Percentiles rank a stretch among this genome's conserved stretches.
Evolutionary conservation across 2,797 vertebrate species (phyloP).

Genomic region (Macroramphosus scolopax): DNA sequence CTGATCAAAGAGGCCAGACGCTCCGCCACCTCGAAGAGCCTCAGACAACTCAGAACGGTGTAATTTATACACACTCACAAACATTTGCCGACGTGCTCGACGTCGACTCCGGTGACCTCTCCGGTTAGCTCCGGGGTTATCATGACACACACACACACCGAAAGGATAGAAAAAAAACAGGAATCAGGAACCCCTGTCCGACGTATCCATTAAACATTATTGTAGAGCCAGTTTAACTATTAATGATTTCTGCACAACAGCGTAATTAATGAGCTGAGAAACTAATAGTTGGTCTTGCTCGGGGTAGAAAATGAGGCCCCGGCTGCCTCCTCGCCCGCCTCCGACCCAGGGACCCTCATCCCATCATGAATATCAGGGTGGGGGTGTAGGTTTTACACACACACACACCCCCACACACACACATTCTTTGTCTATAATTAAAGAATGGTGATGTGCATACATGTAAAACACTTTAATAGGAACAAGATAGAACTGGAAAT

Average conservation of each 20-base stretch:
- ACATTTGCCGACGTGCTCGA: constrained; percentile 35
- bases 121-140: constrained; percentile 76
- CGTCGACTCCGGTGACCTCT: constrained; percentile 70
- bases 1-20: constrained; percentile 35
- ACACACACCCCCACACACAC: constrained; percentile 7
- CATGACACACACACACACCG: constrained; percentile 65
- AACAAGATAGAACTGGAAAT: no score
- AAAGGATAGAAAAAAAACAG: constrained; percentile 41
- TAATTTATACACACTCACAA: constrained; percentile 3
- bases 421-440: constrained; percentile 74
- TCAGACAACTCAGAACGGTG: constrained; percentile 13
- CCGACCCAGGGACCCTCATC: constrained; percentile 63
- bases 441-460: no score
- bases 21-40: constrained; percentile 33
- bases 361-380: constrained; percentile 66
- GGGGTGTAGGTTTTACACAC: constrained; percentile 18
- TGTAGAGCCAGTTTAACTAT: constrained; percentile 80
- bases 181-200: constrained; percentile 53
- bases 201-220: constrained; percentile 80
- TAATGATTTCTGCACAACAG: constrained; percentile 82
- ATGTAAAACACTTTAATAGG: no score
- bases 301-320: constrained; percentile 81
- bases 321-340: constrained; percentile 49
- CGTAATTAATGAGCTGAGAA: constrained; percentile 83
- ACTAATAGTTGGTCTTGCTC: constrained; percentile 73